Base-by-base conservation (phyloP, 2,113 vertebrate species). In the Paradisaea rubra region DNA sequence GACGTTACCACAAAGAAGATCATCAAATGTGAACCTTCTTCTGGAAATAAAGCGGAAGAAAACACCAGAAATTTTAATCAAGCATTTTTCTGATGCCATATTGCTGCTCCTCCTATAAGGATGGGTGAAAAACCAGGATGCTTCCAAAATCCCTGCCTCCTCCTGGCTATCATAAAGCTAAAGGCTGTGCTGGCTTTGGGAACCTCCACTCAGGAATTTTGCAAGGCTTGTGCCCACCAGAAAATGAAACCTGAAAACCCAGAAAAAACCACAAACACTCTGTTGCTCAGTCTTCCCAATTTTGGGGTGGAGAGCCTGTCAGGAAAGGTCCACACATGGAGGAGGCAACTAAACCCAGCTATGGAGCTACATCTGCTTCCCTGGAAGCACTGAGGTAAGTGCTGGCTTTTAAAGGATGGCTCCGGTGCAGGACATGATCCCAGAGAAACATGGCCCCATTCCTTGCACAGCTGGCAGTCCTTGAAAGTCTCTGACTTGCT, bases 1-100 rank as follows among this genome's bases (percentile, higher is more conserved):
- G 27, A 14, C 0, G 0, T 0, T 44, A 27, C 33, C 41, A 59
- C 28, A 50, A 49, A 79, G 8, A 53, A 84, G 8, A 41, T 5
- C 33, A 74, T 13, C 23, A 45, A n/a, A 63, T 6, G 9, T 17
- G 13, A 64, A 66, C 71, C 41, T 30, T 7, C 12, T 30, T 69
- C n/a, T 61, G 37, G 31, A 23, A 72, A 81, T 41, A 66, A 30
- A 35, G 23, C 4, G 37, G 22, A 54, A 21, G 13, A 56, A 83
- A 80, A 45, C 2, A 25, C 2, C 18, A 61, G 24, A 72, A 85
- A 18, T 33, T 63, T 64, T 41, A 19, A 50, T 28, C 4, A 18
- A 22, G 6, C 20, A 30, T 56, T 47, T 60, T 10, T 47, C 27
- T 64, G 27, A 45, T 69, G 56, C n/a, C 8, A 17, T 22, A 52